Conservation (phyloP, 2,888 invertebrate species). For the Harmothoe impar region DNA sequence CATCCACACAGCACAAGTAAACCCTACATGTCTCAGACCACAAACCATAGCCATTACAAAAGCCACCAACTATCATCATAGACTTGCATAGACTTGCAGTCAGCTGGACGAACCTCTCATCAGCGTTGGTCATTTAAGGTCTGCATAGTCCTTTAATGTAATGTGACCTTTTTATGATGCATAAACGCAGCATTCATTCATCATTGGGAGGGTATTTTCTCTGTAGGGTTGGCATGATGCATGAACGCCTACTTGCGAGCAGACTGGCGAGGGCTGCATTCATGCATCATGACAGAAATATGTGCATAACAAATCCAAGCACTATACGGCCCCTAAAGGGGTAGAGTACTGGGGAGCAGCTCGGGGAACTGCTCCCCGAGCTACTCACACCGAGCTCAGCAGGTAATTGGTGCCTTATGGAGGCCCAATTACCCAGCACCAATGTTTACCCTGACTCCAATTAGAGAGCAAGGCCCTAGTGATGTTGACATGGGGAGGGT, state of each 20-base stretch:
- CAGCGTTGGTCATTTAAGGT: neutral
- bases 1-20: neutral
- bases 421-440: constrained; percentile 22
- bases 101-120: neutral
- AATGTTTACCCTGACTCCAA: constrained; percentile 5
- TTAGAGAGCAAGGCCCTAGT: neutral
- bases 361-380: neutral
- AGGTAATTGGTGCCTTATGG: constrained; percentile 7
- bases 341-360: too few species aligned
- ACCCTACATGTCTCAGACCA: neutral
- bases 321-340: too few species aligned
- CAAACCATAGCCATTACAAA: neutral
- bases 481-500: neutral
- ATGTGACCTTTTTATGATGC: too few species aligned
- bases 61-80: neutral
- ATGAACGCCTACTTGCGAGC: too few species aligned
- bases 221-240: too few species aligned
- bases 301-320: too few species aligned
- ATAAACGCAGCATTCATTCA: too few species aligned
- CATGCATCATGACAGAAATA: too few species aligned
- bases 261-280: too few species aligned
- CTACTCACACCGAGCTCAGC: neutral
- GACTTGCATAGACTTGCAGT: neutral
- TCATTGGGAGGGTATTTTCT: too few species aligned
- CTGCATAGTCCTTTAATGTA: too few species aligned